Base-by-base conservation (phyloP, 2,113 vertebrate species). In the Dasypus novemcinctus region DNA sequence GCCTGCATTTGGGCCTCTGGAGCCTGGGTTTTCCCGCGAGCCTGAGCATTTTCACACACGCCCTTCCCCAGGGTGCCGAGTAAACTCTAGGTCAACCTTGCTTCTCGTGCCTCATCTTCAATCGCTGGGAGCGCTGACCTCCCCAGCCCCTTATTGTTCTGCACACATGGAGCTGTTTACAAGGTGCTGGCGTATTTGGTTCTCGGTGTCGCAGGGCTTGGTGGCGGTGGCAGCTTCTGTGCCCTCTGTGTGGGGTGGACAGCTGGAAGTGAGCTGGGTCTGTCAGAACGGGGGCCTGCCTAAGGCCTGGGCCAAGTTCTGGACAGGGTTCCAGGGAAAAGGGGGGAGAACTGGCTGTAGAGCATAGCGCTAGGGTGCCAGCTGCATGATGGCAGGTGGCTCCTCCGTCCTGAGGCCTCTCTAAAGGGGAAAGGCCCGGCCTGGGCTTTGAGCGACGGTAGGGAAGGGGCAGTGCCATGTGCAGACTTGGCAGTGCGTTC, bases 91-190 rank as follows among this genome's bases (percentile, higher is more conserved):
- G 61, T 81, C 74, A 78, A 93, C 86, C 5, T 54, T 75, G 52
- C 72, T 96, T 86, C 68, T n/a, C 82, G 3, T 92, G 74, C 78
- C 15, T 31, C 54, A 41, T 36, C 27, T 61, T 74, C 63, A 31
- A 7, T 76, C 2, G 8, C 82, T 64, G 76, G 68, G 69, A 69
- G n/a, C 63, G 74, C 71, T 76, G 15, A 59, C 61, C 90, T 88
- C 59, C 52, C 63, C 68, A 52, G 71, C 14, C 23, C 13, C 31
- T 69, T 64, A 4, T 20, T 52, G 91, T 61, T 91, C 29, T 57
- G 86, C 61, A n/a, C 66, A 14, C 43, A 87, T 38, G 87, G 8
- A 33, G 66, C 8, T 52, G 31, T 94, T 81, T 61, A 68, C 46
- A 25, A 7, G 33, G 15, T 57, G 87, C 52, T 36, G 76, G 66